Conservation (phyloP, 2,888 invertebrate genomes). For the Lasioglossum pauxillum region DNA sequence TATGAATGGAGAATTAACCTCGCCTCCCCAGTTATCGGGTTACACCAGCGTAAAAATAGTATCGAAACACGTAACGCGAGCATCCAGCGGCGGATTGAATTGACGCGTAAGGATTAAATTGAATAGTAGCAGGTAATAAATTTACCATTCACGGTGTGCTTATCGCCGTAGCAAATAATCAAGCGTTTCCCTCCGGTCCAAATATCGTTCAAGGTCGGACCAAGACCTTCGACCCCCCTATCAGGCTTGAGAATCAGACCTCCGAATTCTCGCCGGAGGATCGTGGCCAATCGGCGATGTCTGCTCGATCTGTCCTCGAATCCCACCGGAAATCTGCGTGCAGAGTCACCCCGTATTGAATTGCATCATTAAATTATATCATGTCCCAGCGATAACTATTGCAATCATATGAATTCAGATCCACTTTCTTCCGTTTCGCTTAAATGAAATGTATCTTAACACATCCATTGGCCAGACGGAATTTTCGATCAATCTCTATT, state of each 20-base stretch:
- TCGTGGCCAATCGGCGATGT: slow-evolving; percentile 86
- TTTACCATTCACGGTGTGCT: slow-evolving; percentile 84
- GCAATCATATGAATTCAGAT: neutral
- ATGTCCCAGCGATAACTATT: neutral
- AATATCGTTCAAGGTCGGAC: slow-evolving; percentile 87
- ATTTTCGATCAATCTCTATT: neutral
- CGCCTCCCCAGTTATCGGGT: neutral
- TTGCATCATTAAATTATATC: neutral
- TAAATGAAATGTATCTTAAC: neutral
- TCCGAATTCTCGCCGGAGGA: slow-evolving; percentile 86
- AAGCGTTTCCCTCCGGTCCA: slow-evolving; percentile 86
- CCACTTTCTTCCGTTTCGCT: neutral
- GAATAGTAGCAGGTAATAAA: slow-evolving; percentile 8
- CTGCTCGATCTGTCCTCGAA: slow-evolving; percentile 86
- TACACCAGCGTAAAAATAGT: neutral
- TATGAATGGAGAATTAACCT: neutral
- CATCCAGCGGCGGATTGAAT: neutral
- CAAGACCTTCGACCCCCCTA: slow-evolving; percentile 82
- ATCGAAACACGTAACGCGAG: neutral
- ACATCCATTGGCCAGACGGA: neutral
- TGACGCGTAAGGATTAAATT: slow-evolving; percentile 6
- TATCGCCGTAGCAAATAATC: slow-evolving; percentile 87
- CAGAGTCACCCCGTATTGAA: neutral
- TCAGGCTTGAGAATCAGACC: slow-evolving; percentile 85
- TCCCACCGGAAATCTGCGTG: slow-evolving; percentile 88